Base-by-base conservation (phyloP, 2,888 invertebrate genomes). In the Cantharis nigra region DNA sequence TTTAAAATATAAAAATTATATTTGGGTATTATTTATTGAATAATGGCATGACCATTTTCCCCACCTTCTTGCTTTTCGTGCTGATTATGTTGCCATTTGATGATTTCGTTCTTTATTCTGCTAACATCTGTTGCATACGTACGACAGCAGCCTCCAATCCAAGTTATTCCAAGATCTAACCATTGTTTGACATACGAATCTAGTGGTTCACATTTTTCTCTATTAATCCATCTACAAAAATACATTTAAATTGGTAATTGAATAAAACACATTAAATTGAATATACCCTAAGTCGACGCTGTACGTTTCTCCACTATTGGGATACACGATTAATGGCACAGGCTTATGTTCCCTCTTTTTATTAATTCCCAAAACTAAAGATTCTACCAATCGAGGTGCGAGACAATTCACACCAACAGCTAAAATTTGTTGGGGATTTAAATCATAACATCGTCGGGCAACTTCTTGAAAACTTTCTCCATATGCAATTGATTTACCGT, bases 371-470 rank as follows among this genome's bases (percentile, higher is more conserved):
- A 89, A 88, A 65, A 96, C 88, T 69, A 96, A 88, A 0, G 91
- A 86, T 14, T 91, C 90, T 7, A 95, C 92, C 83, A 91, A 89
- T 80, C 90, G 87, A 0, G 96, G 95, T 78, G 92, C 90, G 67
- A 96, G 91, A 89, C 98, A 98, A 88, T 98, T 98, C 0, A 96
- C 93, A 3, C 98, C 98, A 65, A 98, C 91, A 0, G 96, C 98
- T 14, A 97, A 90, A 79, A 98, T 90, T 86, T 96, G 95, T n/a
- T 91, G 88, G 49, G 93, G 92, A 73, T 88, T 88, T 70, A 86
- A 74, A 64, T 90, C 87, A 84, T 90, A 96, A 86, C 95, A 93
- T 69, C 91, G 90, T 79, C 91, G 90, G 0, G 94, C 94, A 0
- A 93, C 93, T 79, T 94, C 93, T 81, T 92, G 91, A 85, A 98